Conservation (phyloP, 2,113 vertebrate genomes). For the Arvicanthis niloticus region DNA sequence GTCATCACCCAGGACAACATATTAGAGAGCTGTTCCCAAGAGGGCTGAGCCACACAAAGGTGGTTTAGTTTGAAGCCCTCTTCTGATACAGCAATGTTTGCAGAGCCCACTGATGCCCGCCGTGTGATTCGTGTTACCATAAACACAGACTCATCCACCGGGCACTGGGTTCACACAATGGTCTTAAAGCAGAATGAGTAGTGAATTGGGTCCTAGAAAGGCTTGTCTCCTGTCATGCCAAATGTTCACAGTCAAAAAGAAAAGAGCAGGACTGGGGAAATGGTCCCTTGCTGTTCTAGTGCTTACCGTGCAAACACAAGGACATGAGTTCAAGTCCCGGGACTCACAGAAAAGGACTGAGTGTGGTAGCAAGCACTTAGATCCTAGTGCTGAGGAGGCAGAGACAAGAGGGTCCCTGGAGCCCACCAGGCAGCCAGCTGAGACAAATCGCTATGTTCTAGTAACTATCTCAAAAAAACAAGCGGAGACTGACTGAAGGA, state of each 20-base stretch:
- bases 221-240: constrained; percentile 46
- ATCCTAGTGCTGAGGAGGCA: background rate
- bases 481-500: background rate
- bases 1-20: background rate
- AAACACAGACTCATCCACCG: constrained; percentile 59
- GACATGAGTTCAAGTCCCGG: background rate
- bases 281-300: background rate
- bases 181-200: constrained; percentile 38
- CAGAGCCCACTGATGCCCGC: constrained; percentile 59
- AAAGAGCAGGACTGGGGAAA: background rate
- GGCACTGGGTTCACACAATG: background rate
- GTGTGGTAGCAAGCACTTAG: background rate
- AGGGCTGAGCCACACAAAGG: background rate
- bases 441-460: background rate
- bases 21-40: background rate
- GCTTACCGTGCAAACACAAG: background rate
- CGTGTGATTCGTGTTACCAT: constrained; percentile 43
- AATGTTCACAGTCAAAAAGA: constrained; percentile 23
- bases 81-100: constrained; percentile 53
- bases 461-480: background rate
- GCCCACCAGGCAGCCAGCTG: background rate
- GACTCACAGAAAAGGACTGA: background rate
- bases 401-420: background rate
- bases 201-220: constrained; percentile 53
- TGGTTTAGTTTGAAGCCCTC: background rate